Evolutionary conservation across 2,888 invertebrate species (phyloP).

Genomic region (Plemyria rubiginata): DNA sequence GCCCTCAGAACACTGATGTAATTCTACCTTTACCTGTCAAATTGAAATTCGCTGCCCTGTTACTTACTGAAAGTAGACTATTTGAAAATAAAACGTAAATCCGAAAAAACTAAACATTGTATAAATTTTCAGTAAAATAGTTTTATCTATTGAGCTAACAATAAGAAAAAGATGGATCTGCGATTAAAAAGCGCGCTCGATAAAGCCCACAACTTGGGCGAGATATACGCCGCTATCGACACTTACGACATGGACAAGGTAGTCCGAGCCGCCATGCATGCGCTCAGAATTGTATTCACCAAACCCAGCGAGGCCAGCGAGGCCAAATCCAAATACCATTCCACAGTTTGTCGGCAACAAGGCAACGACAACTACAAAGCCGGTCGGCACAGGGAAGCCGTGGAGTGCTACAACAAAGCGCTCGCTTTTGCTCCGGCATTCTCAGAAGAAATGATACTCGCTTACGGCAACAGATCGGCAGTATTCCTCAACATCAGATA

Average conservation of each 20-base stretch:
- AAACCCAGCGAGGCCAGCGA: background rate
- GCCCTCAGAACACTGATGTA: too few relatives aligned
- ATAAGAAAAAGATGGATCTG: background rate
- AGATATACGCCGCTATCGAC: slow-evolving; percentile 27
- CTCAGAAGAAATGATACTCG: slow-evolving; percentile 24
- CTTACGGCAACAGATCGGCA: slow-evolving; percentile 28
- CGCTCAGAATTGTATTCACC: background rate
- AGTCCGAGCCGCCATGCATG: slow-evolving; percentile 9
- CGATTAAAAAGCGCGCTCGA: background rate
- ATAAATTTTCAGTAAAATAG: background rate
- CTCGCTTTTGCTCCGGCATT: slow-evolving; percentile 17
- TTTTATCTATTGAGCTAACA: background rate
- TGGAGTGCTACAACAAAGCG: slow-evolving; percentile 25
- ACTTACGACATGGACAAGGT: slow-evolving; percentile 20
- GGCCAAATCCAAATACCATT: slow-evolving; percentile 11
- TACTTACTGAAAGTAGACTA: too few relatives aligned
- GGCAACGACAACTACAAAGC: slow-evolving; percentile 22
- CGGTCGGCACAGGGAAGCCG: slow-evolving; percentile 2
- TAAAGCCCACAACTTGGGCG: background rate
- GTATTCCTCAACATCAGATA: slow-evolving; percentile 22
- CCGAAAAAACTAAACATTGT: background rate
- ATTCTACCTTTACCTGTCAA: too few relatives aligned
- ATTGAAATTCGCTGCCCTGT: too few relatives aligned
- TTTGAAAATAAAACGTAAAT: too few relatives aligned
- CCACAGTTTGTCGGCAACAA: background rate